Conservation (phyloP, 2,888 invertebrate genomes). For the Dioctria linearis region DNA sequence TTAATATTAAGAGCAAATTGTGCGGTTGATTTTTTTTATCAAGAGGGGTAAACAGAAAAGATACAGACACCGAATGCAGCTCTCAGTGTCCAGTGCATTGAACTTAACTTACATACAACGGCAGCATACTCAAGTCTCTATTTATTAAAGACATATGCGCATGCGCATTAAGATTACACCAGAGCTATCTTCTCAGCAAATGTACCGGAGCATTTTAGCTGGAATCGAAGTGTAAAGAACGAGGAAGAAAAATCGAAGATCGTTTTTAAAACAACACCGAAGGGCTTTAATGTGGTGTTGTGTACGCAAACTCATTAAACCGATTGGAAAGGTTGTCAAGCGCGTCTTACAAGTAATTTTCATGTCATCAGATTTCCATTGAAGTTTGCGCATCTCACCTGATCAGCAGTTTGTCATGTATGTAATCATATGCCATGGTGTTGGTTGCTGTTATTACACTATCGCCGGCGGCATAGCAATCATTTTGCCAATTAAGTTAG, state of each 20-base stretch:
- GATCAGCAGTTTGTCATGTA: constrained; percentile 37
- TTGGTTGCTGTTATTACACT: constrained; percentile 17
- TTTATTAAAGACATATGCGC: constrained; percentile 40
- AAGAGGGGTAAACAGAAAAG: not conserved
- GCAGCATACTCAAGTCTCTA: not conserved
- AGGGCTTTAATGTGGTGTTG: constrained; percentile 12
- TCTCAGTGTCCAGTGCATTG: constrained; percentile 20
- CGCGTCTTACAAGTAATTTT: constrained; percentile 36
- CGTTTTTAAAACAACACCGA: constrained; percentile 26
- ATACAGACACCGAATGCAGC: not conserved
- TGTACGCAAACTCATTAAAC: constrained; percentile 41
- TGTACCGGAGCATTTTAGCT: constrained; percentile 34
- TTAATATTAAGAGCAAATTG: constrained; percentile 4
- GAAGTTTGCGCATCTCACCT: constrained; percentile 44
- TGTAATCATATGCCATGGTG: constrained; percentile 20
- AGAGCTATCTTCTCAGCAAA: constrained; percentile 25
- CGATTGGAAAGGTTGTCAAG: constrained; percentile 40
- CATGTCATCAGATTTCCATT: constrained; percentile 40
- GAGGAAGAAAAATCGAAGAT: not conserved
- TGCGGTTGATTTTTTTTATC: not conserved
- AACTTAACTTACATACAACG: not conserved
- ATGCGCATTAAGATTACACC: constrained; percentile 15
- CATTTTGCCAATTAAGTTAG: constrained; percentile 47
- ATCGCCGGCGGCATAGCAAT: constrained; percentile 20
- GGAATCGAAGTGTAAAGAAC: constrained; percentile 23